Evolutionary conservation across 2,888 invertebrate species (phyloP).

Genomic region (Yponomeuta sedellus): DNA sequence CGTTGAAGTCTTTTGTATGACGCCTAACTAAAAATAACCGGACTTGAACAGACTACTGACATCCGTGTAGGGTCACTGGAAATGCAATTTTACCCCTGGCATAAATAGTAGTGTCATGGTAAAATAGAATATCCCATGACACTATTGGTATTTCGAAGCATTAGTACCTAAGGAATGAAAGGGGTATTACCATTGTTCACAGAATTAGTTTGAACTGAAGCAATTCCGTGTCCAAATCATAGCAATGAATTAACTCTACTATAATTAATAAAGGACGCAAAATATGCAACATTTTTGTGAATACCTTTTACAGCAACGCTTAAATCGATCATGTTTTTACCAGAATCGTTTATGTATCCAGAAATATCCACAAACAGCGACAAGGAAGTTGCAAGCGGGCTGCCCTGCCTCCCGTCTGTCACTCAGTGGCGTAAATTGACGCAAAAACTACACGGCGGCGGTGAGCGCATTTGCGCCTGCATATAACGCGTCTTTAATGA

Average conservation of each 20-base stretch:
- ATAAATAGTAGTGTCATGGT: too few species aligned
- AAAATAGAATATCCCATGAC: too few species aligned
- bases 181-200: not conserved
- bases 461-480: constrained; percentile 26
- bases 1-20: constrained; percentile 45
- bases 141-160: too few species aligned
- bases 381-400: constrained; percentile 14
- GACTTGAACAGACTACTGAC: not conserved
- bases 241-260: not conserved
- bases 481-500: constrained; percentile 46
- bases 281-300: too few species aligned
- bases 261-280: too few species aligned
- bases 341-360: not conserved
- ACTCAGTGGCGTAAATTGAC: constrained; percentile 27
- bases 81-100: too few species aligned
- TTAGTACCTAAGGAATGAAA: too few species aligned
- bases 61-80: too few species aligned
- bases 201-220: not conserved
- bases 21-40: not conserved
- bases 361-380: not conserved
- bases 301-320: too few species aligned
- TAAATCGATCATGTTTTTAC: too few species aligned
- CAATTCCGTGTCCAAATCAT: not conserved
- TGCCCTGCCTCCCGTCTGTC: constrained; percentile 32
- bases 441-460: constrained; percentile 39